A percentile compares a stretch with the other conserved stretches of the same genome.
phyloP scores from a whole-genome alignment of 2,888 invertebrate genomes.

The Drosophila mercatorum region DNA sequence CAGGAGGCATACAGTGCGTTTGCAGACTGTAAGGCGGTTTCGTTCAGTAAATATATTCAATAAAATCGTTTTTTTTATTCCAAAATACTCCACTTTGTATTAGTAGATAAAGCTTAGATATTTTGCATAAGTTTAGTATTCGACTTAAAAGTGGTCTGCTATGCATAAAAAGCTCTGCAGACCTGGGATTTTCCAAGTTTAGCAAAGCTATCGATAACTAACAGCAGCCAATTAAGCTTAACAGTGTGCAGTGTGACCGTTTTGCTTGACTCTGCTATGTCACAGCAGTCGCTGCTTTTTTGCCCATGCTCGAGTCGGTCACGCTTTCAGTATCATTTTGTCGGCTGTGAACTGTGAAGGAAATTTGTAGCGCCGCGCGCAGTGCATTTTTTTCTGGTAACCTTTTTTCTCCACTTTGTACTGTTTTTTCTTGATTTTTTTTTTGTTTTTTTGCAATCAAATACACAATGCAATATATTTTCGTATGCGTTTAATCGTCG shows the following conservation, averaged over 20 bases:
- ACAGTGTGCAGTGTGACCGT: constrained; percentile 21
- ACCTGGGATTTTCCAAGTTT: background rate
- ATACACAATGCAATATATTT: constrained; percentile 42
- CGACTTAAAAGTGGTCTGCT: rapidly evolving
- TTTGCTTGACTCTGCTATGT: background rate
- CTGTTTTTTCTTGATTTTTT: constrained; percentile 40
- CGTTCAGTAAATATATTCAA: background rate
- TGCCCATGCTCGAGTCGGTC: constrained; percentile 39
- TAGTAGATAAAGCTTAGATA: background rate
- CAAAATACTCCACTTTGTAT: background rate
- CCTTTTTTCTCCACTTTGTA: constrained; percentile 59
- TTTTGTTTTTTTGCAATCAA: constrained; percentile 25
- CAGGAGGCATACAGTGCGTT: constrained; percentile 24
- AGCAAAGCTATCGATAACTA: constrained; percentile 10
- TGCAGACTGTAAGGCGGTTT: background rate
- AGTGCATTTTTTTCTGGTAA: constrained; percentile 79
- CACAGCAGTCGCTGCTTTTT: constrained; percentile 20
- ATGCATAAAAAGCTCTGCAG: background rate
- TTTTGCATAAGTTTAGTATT: background rate
- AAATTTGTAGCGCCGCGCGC: constrained; percentile 73
- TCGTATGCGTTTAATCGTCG: constrained; percentile 35
- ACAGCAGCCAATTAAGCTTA: constrained; percentile 13
- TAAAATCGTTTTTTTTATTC: background rate
- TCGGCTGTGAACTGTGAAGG: constrained; percentile 65
- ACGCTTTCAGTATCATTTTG: constrained; percentile 64